phyloP scores from a whole-genome alignment of 1,140 invertebrate species.

The Panagrolaimus sp. region DNA sequence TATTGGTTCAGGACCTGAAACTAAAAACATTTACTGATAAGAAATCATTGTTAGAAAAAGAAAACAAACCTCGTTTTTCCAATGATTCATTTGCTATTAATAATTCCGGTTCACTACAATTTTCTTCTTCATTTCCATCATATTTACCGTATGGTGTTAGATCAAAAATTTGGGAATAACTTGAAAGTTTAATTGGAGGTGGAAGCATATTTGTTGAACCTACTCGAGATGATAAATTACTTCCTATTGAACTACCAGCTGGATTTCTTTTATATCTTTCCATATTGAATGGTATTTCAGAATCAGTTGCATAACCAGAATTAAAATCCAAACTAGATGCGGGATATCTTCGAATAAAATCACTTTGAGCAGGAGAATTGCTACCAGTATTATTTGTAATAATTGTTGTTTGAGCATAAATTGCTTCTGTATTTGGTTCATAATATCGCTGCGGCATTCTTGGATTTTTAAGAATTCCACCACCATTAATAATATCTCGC shows the following conservation, averaged over 20 bases:
- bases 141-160: too few species aligned
- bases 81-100: too few species aligned
- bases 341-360: not conserved
- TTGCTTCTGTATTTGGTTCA: slow-evolving; percentile 10
- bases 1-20: slow-evolving; percentile 7
- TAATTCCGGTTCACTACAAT: too few species aligned
- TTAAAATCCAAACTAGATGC: not conserved
- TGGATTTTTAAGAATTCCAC: not conserved
- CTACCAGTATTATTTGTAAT: not conserved
- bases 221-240: not conserved
- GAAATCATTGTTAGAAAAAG: too few species aligned
- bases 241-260: not conserved
- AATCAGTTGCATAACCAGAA: slow-evolving; percentile 5
- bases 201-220: not conserved
- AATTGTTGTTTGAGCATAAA: not conserved
- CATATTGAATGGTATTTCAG: not conserved
- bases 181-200: slow-evolving; percentile 9
- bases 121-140: too few species aligned
- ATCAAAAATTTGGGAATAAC: not conserved
- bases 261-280: not conserved
- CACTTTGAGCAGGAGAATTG: slow-evolving; percentile 2
- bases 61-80: too few species aligned
- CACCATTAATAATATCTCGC: not conserved
- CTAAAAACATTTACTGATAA: too few species aligned
- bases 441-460: not conserved